Evolutionary conservation across 2,797 vertebrate genomes (phyloP).

Genomic region (Coendou prehensilis): DNA sequence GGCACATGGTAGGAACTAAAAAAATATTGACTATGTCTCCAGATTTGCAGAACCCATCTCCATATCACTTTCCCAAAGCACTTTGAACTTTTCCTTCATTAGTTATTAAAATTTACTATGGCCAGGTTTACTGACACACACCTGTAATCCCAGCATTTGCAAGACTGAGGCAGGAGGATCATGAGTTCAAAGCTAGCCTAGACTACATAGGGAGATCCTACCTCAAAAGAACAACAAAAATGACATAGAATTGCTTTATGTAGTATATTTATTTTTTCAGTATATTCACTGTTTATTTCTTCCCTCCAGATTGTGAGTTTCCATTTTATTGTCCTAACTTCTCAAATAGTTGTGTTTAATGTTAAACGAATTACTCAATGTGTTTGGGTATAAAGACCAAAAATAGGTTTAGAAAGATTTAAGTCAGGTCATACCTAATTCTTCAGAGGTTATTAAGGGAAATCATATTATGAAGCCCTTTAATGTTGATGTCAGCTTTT

Average conservation of each 20-base stretch:
- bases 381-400: conserved; percentile 14
- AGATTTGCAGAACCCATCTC: background rate
- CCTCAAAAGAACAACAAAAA: background rate
- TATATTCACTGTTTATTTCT: background rate
- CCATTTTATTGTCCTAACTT: background rate
- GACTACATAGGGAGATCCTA: background rate
- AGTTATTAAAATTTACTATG: background rate
- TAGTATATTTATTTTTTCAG: background rate
- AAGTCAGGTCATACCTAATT: conserved; percentile 9
- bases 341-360: background rate
- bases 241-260: background rate
- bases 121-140: background rate
- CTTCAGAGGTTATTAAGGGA: background rate
- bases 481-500: conserved; percentile 9
- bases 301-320: background rate
- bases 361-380: background rate
- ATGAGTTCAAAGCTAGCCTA: background rate
- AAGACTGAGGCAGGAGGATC: background rate
- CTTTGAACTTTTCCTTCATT: conserved; percentile 27
- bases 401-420: conserved; percentile 24
- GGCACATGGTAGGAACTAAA: background rate
- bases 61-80: background rate
- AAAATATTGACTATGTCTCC: background rate
- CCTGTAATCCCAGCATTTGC: background rate
- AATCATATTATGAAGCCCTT: background rate